phyloP scores from a whole-genome alignment of 2,113 vertebrate genomes.

The Nesoenas mayeri region DNA sequence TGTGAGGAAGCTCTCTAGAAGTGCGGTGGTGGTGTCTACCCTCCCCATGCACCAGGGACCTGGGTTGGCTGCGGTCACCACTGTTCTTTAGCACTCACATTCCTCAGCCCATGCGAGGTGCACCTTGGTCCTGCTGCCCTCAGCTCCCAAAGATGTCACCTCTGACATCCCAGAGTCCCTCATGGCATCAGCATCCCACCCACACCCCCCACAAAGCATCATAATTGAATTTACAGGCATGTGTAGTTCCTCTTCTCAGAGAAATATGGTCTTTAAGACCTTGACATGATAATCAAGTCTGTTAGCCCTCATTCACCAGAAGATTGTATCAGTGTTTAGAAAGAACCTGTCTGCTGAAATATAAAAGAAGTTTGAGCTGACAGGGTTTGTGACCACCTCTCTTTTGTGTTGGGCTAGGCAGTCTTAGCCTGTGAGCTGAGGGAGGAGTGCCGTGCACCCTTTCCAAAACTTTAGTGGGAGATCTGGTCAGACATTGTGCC shows the following conservation, averaged over 20 bases:
- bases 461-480: not conserved
- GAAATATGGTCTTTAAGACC: not conserved
- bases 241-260: not conserved
- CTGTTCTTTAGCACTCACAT: not conserved
- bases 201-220: not conserved
- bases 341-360: not conserved
- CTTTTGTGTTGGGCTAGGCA: not conserved
- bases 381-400: not conserved
- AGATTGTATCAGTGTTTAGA: not conserved
- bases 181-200: not conserved
- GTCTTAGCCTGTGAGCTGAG: not conserved
- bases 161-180: not conserved
- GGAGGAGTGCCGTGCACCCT: not conserved
- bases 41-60: not conserved
- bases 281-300: not conserved
- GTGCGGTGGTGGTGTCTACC: not conserved
- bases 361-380: not conserved
- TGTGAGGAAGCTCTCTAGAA: not conserved
- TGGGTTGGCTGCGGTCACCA: fast-evolving
- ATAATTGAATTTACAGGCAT: not conserved
- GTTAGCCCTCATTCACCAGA: not conserved
- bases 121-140: not conserved
- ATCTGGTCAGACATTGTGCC: not conserved
- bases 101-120: not conserved
- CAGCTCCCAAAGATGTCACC: not conserved